Evolutionary conservation across 2,888 invertebrate species (phyloP).

Genomic region (Drosophila atripex): DNA sequence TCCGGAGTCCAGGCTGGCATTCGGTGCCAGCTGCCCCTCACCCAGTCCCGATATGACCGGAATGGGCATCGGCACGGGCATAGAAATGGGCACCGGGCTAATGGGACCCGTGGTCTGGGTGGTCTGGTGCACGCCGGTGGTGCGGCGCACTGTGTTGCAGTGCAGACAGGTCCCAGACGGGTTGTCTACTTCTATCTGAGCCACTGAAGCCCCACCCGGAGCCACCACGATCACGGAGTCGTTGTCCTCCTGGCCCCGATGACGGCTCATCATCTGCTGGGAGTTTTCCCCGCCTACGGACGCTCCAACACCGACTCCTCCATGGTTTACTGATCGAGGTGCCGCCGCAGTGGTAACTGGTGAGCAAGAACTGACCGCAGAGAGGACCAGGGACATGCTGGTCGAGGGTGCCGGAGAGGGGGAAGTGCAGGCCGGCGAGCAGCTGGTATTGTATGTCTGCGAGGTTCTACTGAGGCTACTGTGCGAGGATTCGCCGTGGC

Average conservation of each 20-base stretch:
- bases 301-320: not conserved
- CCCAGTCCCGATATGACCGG: conserved; percentile 22
- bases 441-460: conserved; percentile 51
- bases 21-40: conserved; percentile 24
- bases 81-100: conserved; percentile 82
- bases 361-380: conserved; percentile 43
- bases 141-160: conserved; percentile 83
- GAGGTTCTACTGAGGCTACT: conserved; percentile 41
- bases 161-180: conserved; percentile 81
- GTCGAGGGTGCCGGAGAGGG: conserved; percentile 48
- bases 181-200: conserved; percentile 37
- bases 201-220: conserved; percentile 47
- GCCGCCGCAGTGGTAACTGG: conserved; percentile 37
- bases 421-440: conserved; percentile 47
- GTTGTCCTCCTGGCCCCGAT: conserved; percentile 23
- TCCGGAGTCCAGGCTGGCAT: conserved; percentile 61
- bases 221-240: conserved; percentile 71
- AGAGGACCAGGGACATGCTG: conserved; percentile 42
- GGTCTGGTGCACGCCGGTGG: conserved; percentile 84
- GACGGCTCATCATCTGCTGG: not conserved
- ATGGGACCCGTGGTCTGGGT: conserved; percentile 84
- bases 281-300: not conserved
- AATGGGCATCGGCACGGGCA: conserved; percentile 42
- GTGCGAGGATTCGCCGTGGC: conserved; percentile 56
- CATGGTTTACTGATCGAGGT: conserved; percentile 2